These are phyloP conservation scores for Cygnus atratus DNA, from an alignment of 2,113 vertebrate species.

Conservation along the genomic window DNA sequence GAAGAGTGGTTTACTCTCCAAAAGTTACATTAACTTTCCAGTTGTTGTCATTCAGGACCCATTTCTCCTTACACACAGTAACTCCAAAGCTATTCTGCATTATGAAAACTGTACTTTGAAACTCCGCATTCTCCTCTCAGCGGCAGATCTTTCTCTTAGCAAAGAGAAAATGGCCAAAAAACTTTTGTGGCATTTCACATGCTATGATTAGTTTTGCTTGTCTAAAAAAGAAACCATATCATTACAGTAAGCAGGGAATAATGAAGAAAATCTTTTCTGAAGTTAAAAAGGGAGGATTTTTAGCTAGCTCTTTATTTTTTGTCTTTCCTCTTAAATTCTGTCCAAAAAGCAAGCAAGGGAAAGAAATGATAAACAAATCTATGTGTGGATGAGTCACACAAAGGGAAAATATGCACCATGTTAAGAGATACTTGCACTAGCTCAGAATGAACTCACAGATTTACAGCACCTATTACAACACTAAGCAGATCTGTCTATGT, in stretches of 20 bases:
- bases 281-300: background rate
- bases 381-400: background rate
- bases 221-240: background rate
- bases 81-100: background rate
- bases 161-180: background rate
- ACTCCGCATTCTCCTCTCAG: background rate
- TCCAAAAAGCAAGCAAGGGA: background rate
- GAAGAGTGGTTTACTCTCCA: background rate
- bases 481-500: background rate
- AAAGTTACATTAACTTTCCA: background rate
- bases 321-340: background rate
- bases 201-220: constrained; percentile 12
- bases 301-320: background rate
- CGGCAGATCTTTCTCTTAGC: background rate
- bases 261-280: background rate
- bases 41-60: background rate
- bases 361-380: background rate
- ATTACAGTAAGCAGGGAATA: background rate
- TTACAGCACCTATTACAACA: background rate
- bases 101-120: background rate
- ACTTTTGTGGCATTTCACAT: background rate
- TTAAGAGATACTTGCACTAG: background rate
- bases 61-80: background rate
- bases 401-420: background rate
- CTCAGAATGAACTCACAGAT: background rate